Evolutionary conservation across 1,140 invertebrate species (phyloP), one percentile per base, ranked within the genome.

Genomic region (Sipha flava): DNA sequence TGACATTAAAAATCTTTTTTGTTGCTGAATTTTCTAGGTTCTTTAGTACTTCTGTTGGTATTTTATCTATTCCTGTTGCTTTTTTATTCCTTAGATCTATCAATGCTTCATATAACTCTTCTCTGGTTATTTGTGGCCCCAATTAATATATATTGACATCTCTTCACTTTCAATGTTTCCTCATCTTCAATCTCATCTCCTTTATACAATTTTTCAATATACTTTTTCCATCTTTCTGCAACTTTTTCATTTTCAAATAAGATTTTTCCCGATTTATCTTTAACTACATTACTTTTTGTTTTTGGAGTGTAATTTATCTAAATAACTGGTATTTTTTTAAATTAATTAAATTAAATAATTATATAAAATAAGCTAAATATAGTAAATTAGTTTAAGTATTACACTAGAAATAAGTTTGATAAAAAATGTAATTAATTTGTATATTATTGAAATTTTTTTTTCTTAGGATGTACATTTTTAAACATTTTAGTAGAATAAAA

Each of bases 241-340:
- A 79, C 75, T 79, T 79, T 79, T 57, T 79, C 75, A 79, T 79
- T 79, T 57, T 79, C 29, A 79, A 79, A 79, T 62, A 79, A 34
- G 18, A 77, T 77, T 37, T 62, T 79, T 62, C 54, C 54, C 37
- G 29, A n/a, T 37, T 62, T 79, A 57, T 79, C 75, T 62, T 79
- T 79, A 29, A 40, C 54, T 40, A 79, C 31, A 43, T 57, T 57
- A 57, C 54, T 79, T 54, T 18, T n/a, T n/a, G n/a, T n/a, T n/a
- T n/a, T n/a, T n/a, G n/a, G n/a, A n/a, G n/a, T n/a, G n/a, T n/a
- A n/a, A n/a, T n/a, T n/a, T n/a, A n/a, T n/a, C n/a, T n/a, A n/a
- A n/a, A n/a, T n/a, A n/a, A n/a, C n/a, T n/a, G n/a, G n/a, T n/a
- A n/a, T n/a, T n/a, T n/a, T n/a, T n/a, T n/a, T n/a, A n/a, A n/a